Evolutionary conservation across 2,113 vertebrate genomes (phyloP).

Genomic region (Rissa tridactyla): DNA sequence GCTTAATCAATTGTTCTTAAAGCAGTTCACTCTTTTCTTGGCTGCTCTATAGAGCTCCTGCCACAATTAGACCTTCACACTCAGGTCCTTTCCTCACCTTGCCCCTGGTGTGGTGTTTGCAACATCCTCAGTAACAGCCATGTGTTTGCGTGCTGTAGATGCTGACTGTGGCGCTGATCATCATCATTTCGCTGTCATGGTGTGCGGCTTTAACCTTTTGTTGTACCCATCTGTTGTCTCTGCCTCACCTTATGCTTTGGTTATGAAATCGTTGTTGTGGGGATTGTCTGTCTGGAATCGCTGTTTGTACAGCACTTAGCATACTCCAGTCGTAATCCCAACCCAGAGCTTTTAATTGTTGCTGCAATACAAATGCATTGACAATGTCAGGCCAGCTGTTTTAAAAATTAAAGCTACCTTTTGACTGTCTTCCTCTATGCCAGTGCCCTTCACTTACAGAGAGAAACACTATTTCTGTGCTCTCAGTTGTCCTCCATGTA

Average conservation of each 20-base stretch:
- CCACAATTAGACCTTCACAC: not conserved
- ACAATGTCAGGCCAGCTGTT: not conserved
- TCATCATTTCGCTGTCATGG: not conserved
- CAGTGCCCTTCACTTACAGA: not conserved
- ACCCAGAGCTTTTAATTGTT: not conserved
- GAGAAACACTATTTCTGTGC: not conserved
- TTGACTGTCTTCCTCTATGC: not conserved
- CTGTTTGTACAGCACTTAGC: not conserved
- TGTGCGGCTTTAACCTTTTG: slow-evolving; percentile 16
- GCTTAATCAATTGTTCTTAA: not conserved
- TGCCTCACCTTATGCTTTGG: slow-evolving; percentile 9
- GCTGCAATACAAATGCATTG: not conserved
- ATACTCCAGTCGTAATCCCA: not conserved
- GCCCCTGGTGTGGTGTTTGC: not conserved
- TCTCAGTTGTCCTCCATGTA: not conserved
- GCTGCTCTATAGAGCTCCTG: not conserved
- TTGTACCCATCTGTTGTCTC: not conserved
- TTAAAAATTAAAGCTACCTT: not conserved
- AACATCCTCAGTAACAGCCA: not conserved
- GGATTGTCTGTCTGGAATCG: not conserved
- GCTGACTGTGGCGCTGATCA: not conserved
- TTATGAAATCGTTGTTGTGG: not conserved
- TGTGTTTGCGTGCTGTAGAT: not conserved
- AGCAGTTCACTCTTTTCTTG: not conserved
- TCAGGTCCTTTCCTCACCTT: not conserved